These are phyloP conservation scores for Burhinus oedicnemus DNA, from an alignment of 2,113 vertebrate species.

Conservation along the genomic window DNA sequence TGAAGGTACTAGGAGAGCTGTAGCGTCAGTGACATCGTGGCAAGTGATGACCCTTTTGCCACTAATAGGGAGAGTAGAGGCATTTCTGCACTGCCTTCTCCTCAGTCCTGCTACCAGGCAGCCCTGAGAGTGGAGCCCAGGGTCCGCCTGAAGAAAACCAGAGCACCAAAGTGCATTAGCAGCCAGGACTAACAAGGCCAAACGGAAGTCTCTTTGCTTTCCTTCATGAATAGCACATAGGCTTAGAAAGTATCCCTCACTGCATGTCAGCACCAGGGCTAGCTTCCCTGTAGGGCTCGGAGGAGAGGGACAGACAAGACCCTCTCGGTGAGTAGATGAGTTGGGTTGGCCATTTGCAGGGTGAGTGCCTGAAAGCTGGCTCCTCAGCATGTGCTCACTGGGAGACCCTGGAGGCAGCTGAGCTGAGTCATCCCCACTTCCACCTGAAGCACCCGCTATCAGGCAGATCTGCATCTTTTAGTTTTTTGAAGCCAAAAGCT, in stretches of 20 bases:
- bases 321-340: too few relatives aligned
- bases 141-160: not conserved
- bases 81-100: not conserved
- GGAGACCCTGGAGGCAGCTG: not conserved
- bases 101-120: not conserved
- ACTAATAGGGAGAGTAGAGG: not conserved
- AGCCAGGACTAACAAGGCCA: not conserved
- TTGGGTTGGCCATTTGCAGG: not conserved
- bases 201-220: not conserved
- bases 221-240: accelerated
- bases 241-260: not conserved
- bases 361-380: not conserved
- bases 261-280: not conserved
- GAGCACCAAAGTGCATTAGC: not conserved
- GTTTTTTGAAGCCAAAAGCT: not conserved
- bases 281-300: not conserved
- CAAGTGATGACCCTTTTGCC: not conserved
- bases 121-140: not conserved
- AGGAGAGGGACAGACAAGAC: not conserved
- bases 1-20: not conserved
- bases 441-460: not conserved
- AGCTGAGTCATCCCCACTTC: not conserved
- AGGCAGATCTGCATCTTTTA: not conserved
- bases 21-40: not conserved
- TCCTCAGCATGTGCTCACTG: not conserved